Conservation (phyloP, 2,113 vertebrate species). For the Melospiza melodia region DNA sequence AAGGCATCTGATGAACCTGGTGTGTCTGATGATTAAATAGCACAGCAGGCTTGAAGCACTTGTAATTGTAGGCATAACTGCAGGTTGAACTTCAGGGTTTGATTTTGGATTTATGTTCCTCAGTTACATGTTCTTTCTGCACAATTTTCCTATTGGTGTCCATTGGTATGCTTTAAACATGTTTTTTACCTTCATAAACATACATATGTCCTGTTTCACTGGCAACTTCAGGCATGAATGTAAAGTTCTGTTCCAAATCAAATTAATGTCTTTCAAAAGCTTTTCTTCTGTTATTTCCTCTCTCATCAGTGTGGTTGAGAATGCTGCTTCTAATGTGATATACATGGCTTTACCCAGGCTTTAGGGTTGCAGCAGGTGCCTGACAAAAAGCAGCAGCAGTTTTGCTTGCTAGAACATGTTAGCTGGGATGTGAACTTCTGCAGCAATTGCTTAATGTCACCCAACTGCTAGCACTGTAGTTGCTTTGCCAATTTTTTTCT, state of each 20-base stretch:
- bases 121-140: background rate
- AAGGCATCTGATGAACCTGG: background rate
- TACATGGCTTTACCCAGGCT: accelerated
- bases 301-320: background rate
- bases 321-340: background rate
- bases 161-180: background rate
- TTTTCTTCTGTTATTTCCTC: background rate
- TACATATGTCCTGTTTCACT: background rate
- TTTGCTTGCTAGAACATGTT: background rate
- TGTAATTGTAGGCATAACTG: background rate
- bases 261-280: background rate
- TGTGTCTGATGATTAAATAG: background rate
- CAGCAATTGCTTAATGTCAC: background rate
- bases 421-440: background rate
- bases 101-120: background rate
- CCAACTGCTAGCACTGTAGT: background rate
- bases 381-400: background rate
- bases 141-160: background rate
- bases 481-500: background rate
- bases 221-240: background rate
- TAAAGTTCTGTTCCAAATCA: background rate
- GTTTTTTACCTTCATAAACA: background rate
- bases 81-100: background rate
- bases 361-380: background rate
- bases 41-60: background rate